These are phyloP conservation scores for Andrena camellia DNA, from an alignment of 2,888 invertebrate genomes.

Conservation along the genomic window DNA sequence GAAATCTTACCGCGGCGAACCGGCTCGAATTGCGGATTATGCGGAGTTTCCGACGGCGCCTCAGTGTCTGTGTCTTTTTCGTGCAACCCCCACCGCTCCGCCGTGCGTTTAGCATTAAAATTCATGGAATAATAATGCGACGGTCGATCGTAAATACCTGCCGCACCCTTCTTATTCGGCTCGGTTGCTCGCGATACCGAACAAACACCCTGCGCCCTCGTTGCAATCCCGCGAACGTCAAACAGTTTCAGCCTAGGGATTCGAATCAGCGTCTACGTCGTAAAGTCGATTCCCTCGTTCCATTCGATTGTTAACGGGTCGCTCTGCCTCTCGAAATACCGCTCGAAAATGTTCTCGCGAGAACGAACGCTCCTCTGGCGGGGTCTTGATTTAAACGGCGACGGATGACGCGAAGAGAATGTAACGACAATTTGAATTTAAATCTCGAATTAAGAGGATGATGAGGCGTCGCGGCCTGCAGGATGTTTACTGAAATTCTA, in stretches of 20 bases:
- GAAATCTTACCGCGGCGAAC: constrained; percentile 71
- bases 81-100: constrained; percentile 13
- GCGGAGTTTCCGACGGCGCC: constrained; percentile 57
- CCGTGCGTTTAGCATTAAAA: constrained; percentile 79
- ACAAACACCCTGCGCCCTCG: background rate
- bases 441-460: constrained; percentile 53
- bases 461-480: constrained; percentile 18
- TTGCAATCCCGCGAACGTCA: background rate
- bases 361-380: background rate
- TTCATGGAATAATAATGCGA: constrained; percentile 83
- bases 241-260: background rate
- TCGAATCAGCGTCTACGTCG: constrained; percentile 13
- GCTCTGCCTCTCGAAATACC: background rate
- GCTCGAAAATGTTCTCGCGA: background rate
- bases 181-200: constrained; percentile 35
- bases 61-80: constrained; percentile 45
- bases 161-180: constrained; percentile 64
- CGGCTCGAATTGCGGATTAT: constrained; percentile 78
- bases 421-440: constrained; percentile 58
- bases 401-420: constrained; percentile 30
- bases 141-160: constrained; percentile 77
- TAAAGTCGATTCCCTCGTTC: background rate
- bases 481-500: constrained; percentile 52
- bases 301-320: constrained; percentile 13
- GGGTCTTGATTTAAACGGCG: constrained; percentile 30